Conservation (phyloP, 2,113 vertebrate genomes). For the Corydoras sp. region DNA sequence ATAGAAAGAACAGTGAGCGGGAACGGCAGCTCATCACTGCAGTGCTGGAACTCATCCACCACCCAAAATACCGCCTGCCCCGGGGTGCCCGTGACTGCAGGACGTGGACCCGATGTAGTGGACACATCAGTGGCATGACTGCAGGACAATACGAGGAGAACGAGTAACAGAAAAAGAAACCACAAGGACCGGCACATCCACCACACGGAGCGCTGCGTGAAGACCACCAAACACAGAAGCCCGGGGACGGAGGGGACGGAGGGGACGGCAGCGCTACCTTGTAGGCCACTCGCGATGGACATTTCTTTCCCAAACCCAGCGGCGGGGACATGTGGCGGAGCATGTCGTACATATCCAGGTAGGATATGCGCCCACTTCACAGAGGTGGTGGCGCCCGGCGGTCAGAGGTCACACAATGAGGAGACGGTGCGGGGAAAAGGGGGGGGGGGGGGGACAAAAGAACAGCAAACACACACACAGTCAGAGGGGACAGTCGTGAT, state of each 20-base stretch:
- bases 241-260: neutral
- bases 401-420: slow-evolving; percentile 29
- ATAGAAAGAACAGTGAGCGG: too few relatives aligned
- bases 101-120: too few relatives aligned
- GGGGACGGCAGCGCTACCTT: slow-evolving; percentile 79
- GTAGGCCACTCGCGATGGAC: slow-evolving; percentile 92
- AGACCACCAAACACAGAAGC: slow-evolving; percentile 31
- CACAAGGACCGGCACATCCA: slow-evolving; percentile 7
- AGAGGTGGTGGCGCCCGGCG: slow-evolving; percentile 34
- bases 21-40: too few relatives aligned
- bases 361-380: slow-evolving; percentile 91
- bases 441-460: slow-evolving; percentile 17
- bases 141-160: neutral
- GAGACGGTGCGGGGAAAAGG: slow-evolving; percentile 38
- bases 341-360: slow-evolving; percentile 98
- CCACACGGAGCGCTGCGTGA: slow-evolving; percentile 17
- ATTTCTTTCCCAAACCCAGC: slow-evolving; percentile 98
- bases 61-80: too few relatives aligned
- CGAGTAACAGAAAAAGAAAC: neutral
- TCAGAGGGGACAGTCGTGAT: slow-evolving; percentile 56
- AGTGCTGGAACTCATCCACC: too few relatives aligned
- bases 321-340: slow-evolving; percentile 98
- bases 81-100: too few relatives aligned
- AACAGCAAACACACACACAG: slow-evolving; percentile 32
- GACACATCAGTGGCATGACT: too few relatives aligned